Base-by-base conservation (phyloP, 2,888 invertebrate species). In the Leptopilina syphax region DNA sequence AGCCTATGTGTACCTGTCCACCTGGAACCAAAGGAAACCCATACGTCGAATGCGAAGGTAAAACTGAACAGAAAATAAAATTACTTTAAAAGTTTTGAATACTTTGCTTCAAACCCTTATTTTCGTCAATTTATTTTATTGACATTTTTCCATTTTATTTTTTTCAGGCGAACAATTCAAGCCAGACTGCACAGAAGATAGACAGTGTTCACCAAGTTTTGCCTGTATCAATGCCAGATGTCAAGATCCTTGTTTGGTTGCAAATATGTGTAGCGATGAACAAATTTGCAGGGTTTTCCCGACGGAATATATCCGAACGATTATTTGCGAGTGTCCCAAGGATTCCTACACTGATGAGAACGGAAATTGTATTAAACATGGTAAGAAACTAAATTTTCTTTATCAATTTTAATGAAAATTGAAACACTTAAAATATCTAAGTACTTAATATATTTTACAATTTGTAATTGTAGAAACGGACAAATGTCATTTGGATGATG, bases 251-350 rank as follows among this genome's bases (percentile, higher is more conserved):
- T 98, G 98, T 88, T 92, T 94, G 12, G 92, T 94, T 6, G 94
- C 95, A 9, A 94, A 95, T 84, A 94, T 96, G 67, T 98, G 98
- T 89, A 95, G 95, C 18, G 93, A 94, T 6, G 96, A 96, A 84
- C 96, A 98, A 86, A 94, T 95, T 80, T 98, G 98, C 90, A 93
- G 95, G 81, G 96, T 97, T 0, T 93, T 96, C 12, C 96, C 97
- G 86, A 95, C 96, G 0, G 89, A 96, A 68, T 97, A 98, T 2
- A 92, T 97, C 83, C 94, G 97, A 77, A 97, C 97, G 0, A 95
- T 97, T 86, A 96, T 97, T 86, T 98, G 98, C 89, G 95, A 96
- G 88, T 98, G 98, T 92, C 96, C 97, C 18, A 94, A 95, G 65
- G 97, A 97, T 82, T 96, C 96, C 0, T 94, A 96, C 67, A 95